Conservation (phyloP, 2,888 invertebrate species). For the Watsonalla cultraria region DNA sequence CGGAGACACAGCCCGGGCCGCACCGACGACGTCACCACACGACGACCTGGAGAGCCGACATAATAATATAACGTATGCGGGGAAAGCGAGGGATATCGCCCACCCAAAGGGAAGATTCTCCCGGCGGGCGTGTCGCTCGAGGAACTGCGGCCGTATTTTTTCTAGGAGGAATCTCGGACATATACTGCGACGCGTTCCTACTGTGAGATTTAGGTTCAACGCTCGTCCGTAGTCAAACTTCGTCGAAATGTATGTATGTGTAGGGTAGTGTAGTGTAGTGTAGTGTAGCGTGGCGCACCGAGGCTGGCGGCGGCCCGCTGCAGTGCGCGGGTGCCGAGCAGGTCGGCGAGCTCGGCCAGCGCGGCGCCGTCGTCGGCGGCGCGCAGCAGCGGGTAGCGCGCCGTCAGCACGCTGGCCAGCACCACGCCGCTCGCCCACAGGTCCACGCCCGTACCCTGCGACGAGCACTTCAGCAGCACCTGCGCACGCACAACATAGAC, state of each 20-base stretch:
- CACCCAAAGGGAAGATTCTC: background rate
- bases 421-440: slow-evolving; percentile 94
- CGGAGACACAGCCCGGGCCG: slow-evolving; percentile 54
- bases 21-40: slow-evolving; percentile 36
- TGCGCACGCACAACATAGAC: slow-evolving; percentile 10
- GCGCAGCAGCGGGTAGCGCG: slow-evolving; percentile 91
- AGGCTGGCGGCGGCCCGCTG: slow-evolving; percentile 82
- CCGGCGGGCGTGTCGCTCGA: too few species aligned
- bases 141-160: too few species aligned
- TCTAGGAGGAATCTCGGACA: too few species aligned
- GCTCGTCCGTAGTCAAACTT: too few species aligned
- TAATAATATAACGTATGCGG: slow-evolving; percentile 76
- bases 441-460: slow-evolving; percentile 92
- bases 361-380: slow-evolving; percentile 85
- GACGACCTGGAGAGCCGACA: slow-evolving; percentile 33
- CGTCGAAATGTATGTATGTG: too few species aligned
- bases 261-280: background rate
- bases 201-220: too few species aligned
- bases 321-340: slow-evolving; percentile 86
- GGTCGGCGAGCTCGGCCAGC: slow-evolving; percentile 88
- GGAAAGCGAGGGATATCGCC: background rate
- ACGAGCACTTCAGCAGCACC: slow-evolving; percentile 86
- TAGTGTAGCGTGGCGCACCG: slow-evolving; percentile 46
- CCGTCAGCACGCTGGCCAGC: slow-evolving; percentile 82
- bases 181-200: too few species aligned